A percentile compares a stretch with the other conserved stretches of the same genome.
phyloP scores from a whole-genome alignment of 2,888 invertebrate genomes.

The Nowickia ferox region DNA sequence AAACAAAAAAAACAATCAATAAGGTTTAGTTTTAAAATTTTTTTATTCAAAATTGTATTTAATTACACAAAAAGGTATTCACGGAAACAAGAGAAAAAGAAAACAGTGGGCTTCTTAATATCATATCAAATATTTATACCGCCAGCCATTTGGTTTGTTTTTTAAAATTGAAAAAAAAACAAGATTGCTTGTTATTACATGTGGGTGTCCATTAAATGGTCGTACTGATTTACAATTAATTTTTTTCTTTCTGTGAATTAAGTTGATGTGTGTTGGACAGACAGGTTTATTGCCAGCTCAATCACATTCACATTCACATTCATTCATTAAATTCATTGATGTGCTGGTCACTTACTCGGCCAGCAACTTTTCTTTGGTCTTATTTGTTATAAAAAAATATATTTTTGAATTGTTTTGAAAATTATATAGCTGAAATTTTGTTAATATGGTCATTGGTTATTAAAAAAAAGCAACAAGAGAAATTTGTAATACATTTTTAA shows the following conservation, averaged over 20 bases:
- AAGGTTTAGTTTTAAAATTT: constrained; percentile 16
- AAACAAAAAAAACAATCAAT: constrained; percentile 22
- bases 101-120: neutral
- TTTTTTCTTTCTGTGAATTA: constrained; percentile 32
- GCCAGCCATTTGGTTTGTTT: constrained; percentile 14
- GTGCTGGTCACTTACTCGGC: constrained; percentile 19
- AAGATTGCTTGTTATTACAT: constrained; percentile 23
- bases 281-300: constrained; percentile 49
- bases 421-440: constrained; percentile 10
- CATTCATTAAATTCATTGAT: constrained; percentile 52
- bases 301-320: constrained; percentile 51
- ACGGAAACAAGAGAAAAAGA: neutral
- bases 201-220: constrained; percentile 59
- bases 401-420: constrained; percentile 13
- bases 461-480: constrained; percentile 54
- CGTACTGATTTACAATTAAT: neutral
- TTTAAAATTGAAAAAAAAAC: neutral
- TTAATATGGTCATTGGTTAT: constrained; percentile 55
- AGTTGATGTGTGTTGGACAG: constrained; percentile 35
- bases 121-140: neutral
- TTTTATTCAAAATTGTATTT: neutral
- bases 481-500: constrained; percentile 45
- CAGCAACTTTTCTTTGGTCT: constrained; percentile 61
- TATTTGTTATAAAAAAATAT: constrained; percentile 32
- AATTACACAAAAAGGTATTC: constrained; percentile 1